phyloP scores from a whole-genome alignment of 1,140 invertebrate genomes.

The Trichonephila inaurata region DNA sequence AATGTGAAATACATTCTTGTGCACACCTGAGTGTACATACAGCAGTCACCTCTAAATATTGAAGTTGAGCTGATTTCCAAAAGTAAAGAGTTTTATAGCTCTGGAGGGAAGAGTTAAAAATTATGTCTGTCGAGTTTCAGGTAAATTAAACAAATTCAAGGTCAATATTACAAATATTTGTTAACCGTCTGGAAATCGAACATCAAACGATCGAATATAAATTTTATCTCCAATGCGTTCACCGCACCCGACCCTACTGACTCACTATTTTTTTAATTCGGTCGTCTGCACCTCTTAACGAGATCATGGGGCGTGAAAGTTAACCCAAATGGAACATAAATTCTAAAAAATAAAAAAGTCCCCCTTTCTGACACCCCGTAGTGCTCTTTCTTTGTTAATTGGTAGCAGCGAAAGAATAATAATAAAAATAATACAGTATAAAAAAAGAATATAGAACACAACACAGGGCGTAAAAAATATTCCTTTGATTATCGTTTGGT shows the following conservation, averaged over 20 bases:
- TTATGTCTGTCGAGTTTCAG: not conserved
- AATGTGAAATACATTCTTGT: too few relatives aligned
- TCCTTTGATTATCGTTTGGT: slow-evolving; percentile 34
- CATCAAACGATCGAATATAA: not conserved
- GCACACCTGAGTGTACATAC: too few relatives aligned
- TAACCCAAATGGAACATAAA: slow-evolving; percentile 16
- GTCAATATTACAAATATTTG: not conserved
- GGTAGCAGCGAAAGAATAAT: not conserved
- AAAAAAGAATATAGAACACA: not conserved
- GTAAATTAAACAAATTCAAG: not conserved
- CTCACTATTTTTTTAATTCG: not conserved
- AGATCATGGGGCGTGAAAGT: not conserved
- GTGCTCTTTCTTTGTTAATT: not conserved
- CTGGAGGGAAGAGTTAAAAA: too few relatives aligned
- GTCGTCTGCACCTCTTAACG: not conserved
- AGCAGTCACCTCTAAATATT: too few relatives aligned
- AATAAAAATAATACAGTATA: not conserved
- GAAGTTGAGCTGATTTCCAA: too few relatives aligned
- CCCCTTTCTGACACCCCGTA: not conserved
- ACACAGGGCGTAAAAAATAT: not conserved
- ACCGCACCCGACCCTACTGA: not conserved
- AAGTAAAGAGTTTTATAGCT: too few relatives aligned
- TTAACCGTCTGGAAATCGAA: not conserved
- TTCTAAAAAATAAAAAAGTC: not conserved
- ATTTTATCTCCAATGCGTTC: not conserved